Percentiles rank a stretch among this genome's conserved stretches.
These are phyloP conservation scores for Penaeus monodon DNA, from an alignment of 2,888 invertebrate species.

Conservation along the genomic window DNA sequence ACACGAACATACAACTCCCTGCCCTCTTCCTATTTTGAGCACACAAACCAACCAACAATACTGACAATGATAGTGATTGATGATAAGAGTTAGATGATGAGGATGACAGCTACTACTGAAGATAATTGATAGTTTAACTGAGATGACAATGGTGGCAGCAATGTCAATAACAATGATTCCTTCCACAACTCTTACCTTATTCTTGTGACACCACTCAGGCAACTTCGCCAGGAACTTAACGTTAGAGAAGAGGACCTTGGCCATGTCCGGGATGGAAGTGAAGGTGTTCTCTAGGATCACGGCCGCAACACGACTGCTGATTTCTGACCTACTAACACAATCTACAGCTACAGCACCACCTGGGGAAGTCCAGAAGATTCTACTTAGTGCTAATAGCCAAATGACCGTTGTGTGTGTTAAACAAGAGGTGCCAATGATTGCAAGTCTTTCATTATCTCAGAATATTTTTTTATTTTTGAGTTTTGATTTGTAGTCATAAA, in stretches of 20 bases:
- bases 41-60: no score
- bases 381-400: background rate
- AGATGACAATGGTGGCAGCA: background rate
- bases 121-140: background rate
- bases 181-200: constrained; percentile 79
- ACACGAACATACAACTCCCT: no score
- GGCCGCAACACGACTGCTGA: constrained; percentile 85
- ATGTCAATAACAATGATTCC: background rate
- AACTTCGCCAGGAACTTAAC: constrained; percentile 80
- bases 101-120: background rate
- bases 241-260: constrained; percentile 81
- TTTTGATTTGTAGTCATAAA: no score
- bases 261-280: constrained; percentile 94
- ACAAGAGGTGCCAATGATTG: no score
- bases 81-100: background rate
- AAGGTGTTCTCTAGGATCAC: constrained; percentile 95
- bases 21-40: no score
- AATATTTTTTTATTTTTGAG: no score
- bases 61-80: no score
- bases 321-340: constrained; percentile 82
- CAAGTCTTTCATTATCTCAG: no score
- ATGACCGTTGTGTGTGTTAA: no score
- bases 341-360: constrained; percentile 95
- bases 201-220: constrained; percentile 88
- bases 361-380: constrained; percentile 66